Evolutionary conservation across 1,140 invertebrate species (phyloP), one percentile per base, ranked within the genome.

Genomic region (Drosophila malerkotliana): DNA sequence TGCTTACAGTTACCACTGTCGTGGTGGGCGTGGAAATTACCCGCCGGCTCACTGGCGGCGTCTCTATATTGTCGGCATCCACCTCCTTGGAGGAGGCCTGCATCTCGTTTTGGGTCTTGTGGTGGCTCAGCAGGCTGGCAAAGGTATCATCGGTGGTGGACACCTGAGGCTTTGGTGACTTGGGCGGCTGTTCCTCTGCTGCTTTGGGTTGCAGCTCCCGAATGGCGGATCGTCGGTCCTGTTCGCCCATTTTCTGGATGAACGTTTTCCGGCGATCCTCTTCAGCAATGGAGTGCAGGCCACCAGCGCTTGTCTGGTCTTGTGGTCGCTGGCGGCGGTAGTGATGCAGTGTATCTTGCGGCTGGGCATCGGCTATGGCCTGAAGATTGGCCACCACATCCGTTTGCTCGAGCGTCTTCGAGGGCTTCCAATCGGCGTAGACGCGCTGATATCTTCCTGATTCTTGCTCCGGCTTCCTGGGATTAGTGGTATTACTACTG

Each of bases 51-150:
- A 95, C 95, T 1, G 97, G 97, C 4, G 97, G 97, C 4, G 97
- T 97, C 93, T 98, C 97, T 14, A 97, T 96, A 74, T 98, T 98
- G 73, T 98, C 97, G 3, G 96, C 96, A 90, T 98, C 97, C 9
- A 97, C 97, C 87, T 97, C 96, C 24, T 96, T 95, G 82, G 95
- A 96, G 10, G 67, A 62, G 3, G 45, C 67, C 73, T 80, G 92
- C 92, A 72, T 94, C 90, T 77, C 92, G 79, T 87, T 94, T 66
- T 71, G 79, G 64, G 55, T 90, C 66, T 76, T 87, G 75, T 73
- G 79, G 57, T 79, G 83, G 55, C 76, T 89, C 41, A 77, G 52
- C 58, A 82, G 48, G 32, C 68, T 74, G 73, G 79, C 68, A 53
- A 83, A 79, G 24, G 78, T 79, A 54, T 90, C 76, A 18, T 82